Evolutionary conservation across 2,113 vertebrate species (phyloP).

Genomic region (Talpa occidentalis): DNA sequence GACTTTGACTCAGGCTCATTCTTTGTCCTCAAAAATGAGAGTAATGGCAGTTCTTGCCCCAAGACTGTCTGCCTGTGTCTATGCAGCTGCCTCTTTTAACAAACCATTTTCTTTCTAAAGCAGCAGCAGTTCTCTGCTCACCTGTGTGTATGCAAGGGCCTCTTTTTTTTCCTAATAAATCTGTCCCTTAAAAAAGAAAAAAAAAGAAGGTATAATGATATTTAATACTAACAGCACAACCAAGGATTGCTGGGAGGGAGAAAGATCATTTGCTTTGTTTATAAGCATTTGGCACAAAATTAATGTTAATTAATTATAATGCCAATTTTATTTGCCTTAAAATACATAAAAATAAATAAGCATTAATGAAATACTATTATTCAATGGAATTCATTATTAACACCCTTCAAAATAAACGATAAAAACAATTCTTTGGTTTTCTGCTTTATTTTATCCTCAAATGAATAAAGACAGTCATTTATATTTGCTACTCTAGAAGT

Average conservation of each 20-base stretch:
- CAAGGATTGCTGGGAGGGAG: accelerated
- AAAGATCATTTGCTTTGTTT: not conserved
- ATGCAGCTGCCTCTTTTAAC: too few relatives aligned
- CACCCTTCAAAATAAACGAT: not conserved
- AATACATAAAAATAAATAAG: not conserved
- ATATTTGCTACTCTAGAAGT: not conserved
- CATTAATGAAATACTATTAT: not conserved
- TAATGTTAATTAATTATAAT: not conserved
- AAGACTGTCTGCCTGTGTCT: too few relatives aligned
- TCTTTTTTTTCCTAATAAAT: too few relatives aligned
- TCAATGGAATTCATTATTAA: not conserved
- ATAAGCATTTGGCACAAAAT: not conserved
- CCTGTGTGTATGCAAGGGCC: too few relatives aligned
- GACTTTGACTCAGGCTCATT: not conserved
- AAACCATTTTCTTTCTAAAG: too few relatives aligned
- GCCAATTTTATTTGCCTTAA: not conserved
- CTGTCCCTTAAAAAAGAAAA: too few relatives aligned
- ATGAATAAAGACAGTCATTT: not conserved
- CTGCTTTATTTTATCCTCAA: not conserved
- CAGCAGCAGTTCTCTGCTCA: too few relatives aligned
- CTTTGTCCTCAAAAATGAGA: not conserved
- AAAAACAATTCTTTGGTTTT: not conserved
- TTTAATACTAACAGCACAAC: not conserved
- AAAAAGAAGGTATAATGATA: too few relatives aligned
- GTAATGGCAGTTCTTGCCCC: too few relatives aligned